phyloP scores from a whole-genome alignment of 2,888 invertebrate species.

The Noctuana brunneofusca region DNA sequence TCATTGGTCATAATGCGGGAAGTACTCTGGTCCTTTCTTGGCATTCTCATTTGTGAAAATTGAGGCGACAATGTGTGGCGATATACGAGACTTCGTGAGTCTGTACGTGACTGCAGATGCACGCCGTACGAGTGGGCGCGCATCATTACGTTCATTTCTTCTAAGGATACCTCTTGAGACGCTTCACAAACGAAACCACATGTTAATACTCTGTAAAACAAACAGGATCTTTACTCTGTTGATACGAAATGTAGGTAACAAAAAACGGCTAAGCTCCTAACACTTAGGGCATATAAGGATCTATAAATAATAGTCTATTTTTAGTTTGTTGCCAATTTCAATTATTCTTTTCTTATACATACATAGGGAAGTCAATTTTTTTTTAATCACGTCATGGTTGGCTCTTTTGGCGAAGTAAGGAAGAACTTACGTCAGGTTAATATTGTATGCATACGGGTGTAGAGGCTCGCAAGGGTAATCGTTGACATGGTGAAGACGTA shows the following conservation, averaged over 20 bases:
- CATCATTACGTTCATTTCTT: slow-evolving; percentile 72
- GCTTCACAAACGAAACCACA: slow-evolving; percentile 84
- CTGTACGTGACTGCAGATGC: slow-evolving; percentile 66
- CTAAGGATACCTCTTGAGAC: slow-evolving; percentile 63
- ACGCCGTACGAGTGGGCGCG: slow-evolving; percentile 81
- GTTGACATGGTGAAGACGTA: slow-evolving; percentile 69
- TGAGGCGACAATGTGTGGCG: slow-evolving; percentile 60
- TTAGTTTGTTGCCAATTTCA: no score
- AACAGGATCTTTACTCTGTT: not conserved
- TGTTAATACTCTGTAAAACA: slow-evolving; percentile 65
- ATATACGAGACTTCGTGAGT: slow-evolving; percentile 65
- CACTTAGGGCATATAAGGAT: no score
- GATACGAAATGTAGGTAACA: no score
- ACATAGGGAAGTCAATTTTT: no score
- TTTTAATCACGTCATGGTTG: not conserved
- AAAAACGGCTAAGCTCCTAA: no score
- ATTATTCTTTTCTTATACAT: no score
- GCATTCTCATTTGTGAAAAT: slow-evolving; percentile 52
- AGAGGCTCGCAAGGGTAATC: slow-evolving; percentile 76
- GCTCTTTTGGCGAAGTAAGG: not conserved
- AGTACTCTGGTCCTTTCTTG: slow-evolving; percentile 77
- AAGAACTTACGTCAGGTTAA: slow-evolving; percentile 72
- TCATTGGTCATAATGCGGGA: slow-evolving; percentile 80
- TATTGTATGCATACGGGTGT: slow-evolving; percentile 71
- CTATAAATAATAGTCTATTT: no score